These are phyloP conservation scores for Scaptomyza polygonia DNA, from an alignment of 2,888 invertebrate genomes.

Conservation along the genomic window DNA sequence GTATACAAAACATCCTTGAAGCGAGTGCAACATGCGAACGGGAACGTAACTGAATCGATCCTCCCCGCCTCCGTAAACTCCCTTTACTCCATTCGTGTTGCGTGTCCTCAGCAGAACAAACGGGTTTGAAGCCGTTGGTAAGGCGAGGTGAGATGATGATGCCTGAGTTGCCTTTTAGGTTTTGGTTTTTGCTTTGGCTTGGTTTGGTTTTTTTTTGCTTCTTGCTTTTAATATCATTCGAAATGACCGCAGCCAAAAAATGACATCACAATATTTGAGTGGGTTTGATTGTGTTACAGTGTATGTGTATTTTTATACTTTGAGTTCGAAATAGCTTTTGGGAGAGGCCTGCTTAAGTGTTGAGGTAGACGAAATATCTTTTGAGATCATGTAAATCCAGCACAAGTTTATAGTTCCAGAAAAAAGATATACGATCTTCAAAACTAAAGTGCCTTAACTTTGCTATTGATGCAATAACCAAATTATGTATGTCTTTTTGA, in stretches of 20 bases:
- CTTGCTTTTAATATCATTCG: slow-evolving; percentile 59
- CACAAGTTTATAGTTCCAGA: neutral
- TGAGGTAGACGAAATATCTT: neutral
- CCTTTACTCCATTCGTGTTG: neutral
- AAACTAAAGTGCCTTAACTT: neutral
- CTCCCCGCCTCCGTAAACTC: neutral
- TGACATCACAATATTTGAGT: slow-evolving; percentile 69
- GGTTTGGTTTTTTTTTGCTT: slow-evolving; percentile 22
- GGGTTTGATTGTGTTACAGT: slow-evolving; percentile 38
- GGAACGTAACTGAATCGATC: slow-evolving; percentile 13
- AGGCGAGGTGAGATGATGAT: slow-evolving; percentile 13
- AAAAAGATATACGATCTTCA: neutral
- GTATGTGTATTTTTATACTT: slow-evolving; percentile 9
- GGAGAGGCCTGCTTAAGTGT: neutral
- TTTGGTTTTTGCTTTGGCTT: slow-evolving; percentile 49
- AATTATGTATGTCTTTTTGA: too few relatives aligned
- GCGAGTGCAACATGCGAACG: slow-evolving; percentile 63
- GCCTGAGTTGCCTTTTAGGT: slow-evolving; percentile 31
- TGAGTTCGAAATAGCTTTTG: slow-evolving; percentile 11
- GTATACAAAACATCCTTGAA: slow-evolving; percentile 42
- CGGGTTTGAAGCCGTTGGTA: slow-evolving; percentile 30
- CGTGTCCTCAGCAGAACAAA: slow-evolving; percentile 37
- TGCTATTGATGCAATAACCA: too few relatives aligned
- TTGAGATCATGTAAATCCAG: neutral
- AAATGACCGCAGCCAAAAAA: slow-evolving; percentile 52